phyloP scores from a whole-genome alignment of 2,113 vertebrate species.

The Bungarus multicinctus region DNA sequence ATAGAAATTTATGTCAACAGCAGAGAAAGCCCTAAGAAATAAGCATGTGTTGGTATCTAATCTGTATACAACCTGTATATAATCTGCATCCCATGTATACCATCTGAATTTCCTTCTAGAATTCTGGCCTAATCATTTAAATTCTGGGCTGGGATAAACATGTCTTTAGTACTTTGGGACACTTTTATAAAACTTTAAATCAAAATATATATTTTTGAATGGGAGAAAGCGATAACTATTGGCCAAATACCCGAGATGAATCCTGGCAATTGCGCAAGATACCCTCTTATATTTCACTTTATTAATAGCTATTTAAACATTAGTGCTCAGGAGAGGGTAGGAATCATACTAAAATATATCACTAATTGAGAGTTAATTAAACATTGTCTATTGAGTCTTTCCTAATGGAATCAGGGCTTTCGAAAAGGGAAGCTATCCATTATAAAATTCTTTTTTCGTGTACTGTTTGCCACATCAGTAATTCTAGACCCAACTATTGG shows the following conservation, averaged over 20 bases:
- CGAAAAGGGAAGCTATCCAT: constrained; percentile 25
- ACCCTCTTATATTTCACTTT: neutral
- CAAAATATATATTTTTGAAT: neutral
- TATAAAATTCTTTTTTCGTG: constrained; percentile 33
- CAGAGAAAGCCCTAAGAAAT: neutral
- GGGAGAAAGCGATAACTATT: neutral
- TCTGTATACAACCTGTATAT: neutral
- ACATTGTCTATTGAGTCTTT: neutral
- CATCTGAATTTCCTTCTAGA: neutral
- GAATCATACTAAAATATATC: neutral
- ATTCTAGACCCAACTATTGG: constrained; percentile 53
- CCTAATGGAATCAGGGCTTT: neutral
- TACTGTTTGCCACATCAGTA: constrained; percentile 56
- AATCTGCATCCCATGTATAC: neutral
- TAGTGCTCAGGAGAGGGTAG: neutral
- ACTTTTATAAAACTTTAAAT: neutral
- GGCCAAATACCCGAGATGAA: neutral
- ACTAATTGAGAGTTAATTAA: neutral
- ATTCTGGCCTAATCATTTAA: neutral
- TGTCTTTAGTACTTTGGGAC: neutral
- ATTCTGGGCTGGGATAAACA: neutral
- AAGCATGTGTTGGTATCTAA: neutral
- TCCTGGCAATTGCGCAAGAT: neutral
- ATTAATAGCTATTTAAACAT: neutral
- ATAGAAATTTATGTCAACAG: neutral